These are phyloP conservation scores for Drosophila melanosoma DNA, from an alignment of 2,888 invertebrate genomes.

Conservation along the genomic window DNA sequence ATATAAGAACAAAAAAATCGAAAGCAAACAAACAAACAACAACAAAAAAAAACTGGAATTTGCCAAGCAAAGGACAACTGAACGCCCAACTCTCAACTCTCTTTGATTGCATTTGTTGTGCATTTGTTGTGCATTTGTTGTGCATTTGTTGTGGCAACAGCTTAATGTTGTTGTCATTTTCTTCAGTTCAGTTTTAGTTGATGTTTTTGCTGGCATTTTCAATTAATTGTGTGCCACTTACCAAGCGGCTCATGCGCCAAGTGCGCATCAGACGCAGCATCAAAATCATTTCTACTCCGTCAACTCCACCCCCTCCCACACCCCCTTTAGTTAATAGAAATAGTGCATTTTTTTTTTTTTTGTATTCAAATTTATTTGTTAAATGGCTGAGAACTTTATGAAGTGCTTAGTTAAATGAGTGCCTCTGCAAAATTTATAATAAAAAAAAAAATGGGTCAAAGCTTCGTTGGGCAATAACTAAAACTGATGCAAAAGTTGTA, in stretches of 20 bases:
- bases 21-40: constrained; percentile 24
- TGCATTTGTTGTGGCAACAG: constrained; percentile 43
- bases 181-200: background rate
- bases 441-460: background rate
- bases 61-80: constrained; percentile 7
- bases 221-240: constrained; percentile 67
- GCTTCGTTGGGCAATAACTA: background rate
- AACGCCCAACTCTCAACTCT: constrained; percentile 30
- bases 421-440: background rate
- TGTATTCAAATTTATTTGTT: constrained; percentile 17
- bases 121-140: constrained; percentile 41
- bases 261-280: constrained; percentile 36
- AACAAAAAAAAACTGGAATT: constrained; percentile 7
- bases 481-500: background rate
- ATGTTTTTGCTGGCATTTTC: constrained; percentile 40
- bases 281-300: constrained; percentile 2
- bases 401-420: constrained; percentile 3
- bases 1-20: constrained; percentile 32
- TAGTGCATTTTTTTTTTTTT: background rate
- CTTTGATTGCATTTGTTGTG: constrained; percentile 53
- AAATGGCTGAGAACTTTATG: constrained; percentile 1
- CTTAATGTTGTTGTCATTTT: constrained; percentile 55
- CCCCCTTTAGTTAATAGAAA: background rate
- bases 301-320: background rate
- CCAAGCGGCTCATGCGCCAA: constrained; percentile 39